These are phyloP conservation scores for Poecilia picta DNA, from an alignment of 2,797 vertebrate genomes.

Conservation along the genomic window DNA sequence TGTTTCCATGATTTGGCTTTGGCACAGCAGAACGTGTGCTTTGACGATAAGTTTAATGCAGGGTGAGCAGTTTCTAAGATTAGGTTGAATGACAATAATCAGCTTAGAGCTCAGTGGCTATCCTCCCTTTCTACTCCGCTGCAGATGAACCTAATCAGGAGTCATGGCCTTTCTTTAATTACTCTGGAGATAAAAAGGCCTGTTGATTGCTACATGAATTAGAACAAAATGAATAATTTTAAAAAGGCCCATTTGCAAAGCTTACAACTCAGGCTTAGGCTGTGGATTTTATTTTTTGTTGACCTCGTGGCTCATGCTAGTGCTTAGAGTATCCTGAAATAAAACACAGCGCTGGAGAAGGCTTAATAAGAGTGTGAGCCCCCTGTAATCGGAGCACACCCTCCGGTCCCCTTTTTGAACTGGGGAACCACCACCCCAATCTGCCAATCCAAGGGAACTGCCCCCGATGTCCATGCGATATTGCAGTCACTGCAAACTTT, in stretches of 20 bases:
- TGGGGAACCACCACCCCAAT: too few species aligned
- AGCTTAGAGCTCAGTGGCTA: slow-evolving; percentile 35
- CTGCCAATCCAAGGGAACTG: too few species aligned
- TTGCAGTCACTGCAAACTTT: not conserved
- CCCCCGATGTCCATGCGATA: too few species aligned
- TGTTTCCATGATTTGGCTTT: slow-evolving; percentile 10
- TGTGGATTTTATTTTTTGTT: slow-evolving; percentile 18
- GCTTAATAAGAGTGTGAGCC: too few species aligned
- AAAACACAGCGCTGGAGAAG: not conserved
- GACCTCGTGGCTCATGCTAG: not conserved
- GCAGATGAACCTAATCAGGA: slow-evolving; percentile 61
- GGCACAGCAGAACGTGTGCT: slow-evolving; percentile 20
- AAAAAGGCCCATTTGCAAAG: slow-evolving; percentile 44
- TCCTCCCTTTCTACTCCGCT: slow-evolving; percentile 57
- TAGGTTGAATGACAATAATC: slow-evolving; percentile 52
- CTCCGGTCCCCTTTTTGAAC: too few species aligned
- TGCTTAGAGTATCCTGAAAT: not conserved
- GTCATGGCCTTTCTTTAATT: slow-evolving; percentile 51
- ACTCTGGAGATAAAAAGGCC: slow-evolving; percentile 16
- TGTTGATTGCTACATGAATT: slow-evolving; percentile 55
- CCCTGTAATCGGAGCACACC: too few species aligned
- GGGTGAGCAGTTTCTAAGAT: slow-evolving; percentile 39
- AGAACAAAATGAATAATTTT: slow-evolving; percentile 48
- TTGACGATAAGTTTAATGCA: slow-evolving; percentile 48
- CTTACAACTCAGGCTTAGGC: slow-evolving; percentile 18